A percentile compares a stretch with the other conserved stretches of the same genome.
Evolutionary conservation across 2,113 vertebrate genomes (phyloP).

Genomic region (Anthoscopus minutus): DNA sequence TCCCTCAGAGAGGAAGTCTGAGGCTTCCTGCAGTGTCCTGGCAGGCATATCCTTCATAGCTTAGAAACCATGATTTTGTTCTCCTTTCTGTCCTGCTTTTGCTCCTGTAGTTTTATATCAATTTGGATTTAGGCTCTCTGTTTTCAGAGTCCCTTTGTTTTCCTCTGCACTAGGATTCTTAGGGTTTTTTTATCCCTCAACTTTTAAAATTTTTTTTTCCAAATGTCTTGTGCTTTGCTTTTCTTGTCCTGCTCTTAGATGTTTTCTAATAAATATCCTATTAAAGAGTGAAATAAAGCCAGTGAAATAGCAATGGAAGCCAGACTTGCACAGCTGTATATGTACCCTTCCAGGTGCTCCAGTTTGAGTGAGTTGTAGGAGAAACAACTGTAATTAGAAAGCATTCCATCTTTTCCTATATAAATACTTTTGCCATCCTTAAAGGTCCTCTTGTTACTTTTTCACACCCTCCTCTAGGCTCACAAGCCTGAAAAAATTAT

Average conservation of each 20-base stretch:
- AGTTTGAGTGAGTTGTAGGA: background rate
- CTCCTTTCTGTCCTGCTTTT: background rate
- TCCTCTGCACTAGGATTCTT: background rate
- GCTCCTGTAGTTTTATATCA: background rate
- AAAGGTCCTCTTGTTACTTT: background rate
- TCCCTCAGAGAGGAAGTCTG: constrained; percentile 27
- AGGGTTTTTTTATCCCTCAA: background rate
- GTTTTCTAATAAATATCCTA: background rate
- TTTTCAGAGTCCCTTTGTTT: background rate
- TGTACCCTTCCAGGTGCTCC: background rate
- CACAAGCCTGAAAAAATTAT: background rate
- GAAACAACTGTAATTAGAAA: background rate
- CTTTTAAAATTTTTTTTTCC: background rate
- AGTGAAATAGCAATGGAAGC: background rate
- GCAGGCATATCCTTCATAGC: background rate
- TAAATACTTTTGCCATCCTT: background rate
- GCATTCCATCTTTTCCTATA: background rate
- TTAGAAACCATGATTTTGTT: background rate
- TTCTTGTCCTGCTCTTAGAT: background rate
- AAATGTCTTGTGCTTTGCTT: background rate
- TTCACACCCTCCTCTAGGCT: background rate
- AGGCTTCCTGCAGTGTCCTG: constrained; percentile 17
- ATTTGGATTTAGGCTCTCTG: background rate
- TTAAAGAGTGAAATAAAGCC: background rate
- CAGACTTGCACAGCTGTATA: constrained; percentile 14